These are phyloP conservation scores for Drosophila atroscutellata DNA, from an alignment of 2,888 invertebrate genomes.

Conservation along the genomic window DNA sequence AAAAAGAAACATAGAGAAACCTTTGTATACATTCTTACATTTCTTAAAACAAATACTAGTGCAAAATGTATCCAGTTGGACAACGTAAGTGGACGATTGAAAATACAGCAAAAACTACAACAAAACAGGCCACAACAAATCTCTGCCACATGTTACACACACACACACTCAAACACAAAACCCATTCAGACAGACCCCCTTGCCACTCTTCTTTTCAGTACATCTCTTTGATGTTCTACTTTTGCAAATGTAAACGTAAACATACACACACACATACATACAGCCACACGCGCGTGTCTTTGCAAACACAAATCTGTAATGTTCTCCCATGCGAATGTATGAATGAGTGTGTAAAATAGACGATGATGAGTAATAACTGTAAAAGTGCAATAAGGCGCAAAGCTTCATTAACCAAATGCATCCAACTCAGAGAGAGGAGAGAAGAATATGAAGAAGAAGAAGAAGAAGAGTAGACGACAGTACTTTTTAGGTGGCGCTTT, in stretches of 20 bases:
- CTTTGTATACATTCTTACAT: slow-evolving; percentile 75
- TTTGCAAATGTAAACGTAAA: slow-evolving; percentile 40
- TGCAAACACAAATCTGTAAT: slow-evolving; percentile 46
- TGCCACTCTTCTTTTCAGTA: not conserved
- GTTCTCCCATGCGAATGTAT: slow-evolving; percentile 46
- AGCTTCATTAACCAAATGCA: slow-evolving; percentile 29
- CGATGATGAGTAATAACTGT: slow-evolving; percentile 29
- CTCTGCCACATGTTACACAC: slow-evolving; percentile 61
- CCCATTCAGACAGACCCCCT: not conserved
- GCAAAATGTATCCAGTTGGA: slow-evolving; percentile 89
- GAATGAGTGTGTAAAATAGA: slow-evolving; percentile 63
- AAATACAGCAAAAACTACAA: slow-evolving; percentile 18
- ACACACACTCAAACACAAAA: slow-evolving; percentile 10
- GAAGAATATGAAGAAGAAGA: slow-evolving; percentile 11
- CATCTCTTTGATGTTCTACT: slow-evolving; percentile 49
- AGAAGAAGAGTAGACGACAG: slow-evolving; percentile 8
- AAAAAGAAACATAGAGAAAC: slow-evolving; percentile 60
- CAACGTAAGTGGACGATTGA: slow-evolving; percentile 87
- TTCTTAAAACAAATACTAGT: slow-evolving; percentile 68
- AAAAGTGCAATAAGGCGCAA: slow-evolving; percentile 25
- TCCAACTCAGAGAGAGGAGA: slow-evolving; percentile 5
- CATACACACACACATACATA: slow-evolving; percentile 1
- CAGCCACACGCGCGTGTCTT: slow-evolving; percentile 29
- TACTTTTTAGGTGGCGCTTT: slow-evolving; percentile 18
- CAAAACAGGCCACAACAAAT: slow-evolving; percentile 42